phyloP scores from a whole-genome alignment of 2,888 invertebrate genomes.

The Muscina levida region DNA sequence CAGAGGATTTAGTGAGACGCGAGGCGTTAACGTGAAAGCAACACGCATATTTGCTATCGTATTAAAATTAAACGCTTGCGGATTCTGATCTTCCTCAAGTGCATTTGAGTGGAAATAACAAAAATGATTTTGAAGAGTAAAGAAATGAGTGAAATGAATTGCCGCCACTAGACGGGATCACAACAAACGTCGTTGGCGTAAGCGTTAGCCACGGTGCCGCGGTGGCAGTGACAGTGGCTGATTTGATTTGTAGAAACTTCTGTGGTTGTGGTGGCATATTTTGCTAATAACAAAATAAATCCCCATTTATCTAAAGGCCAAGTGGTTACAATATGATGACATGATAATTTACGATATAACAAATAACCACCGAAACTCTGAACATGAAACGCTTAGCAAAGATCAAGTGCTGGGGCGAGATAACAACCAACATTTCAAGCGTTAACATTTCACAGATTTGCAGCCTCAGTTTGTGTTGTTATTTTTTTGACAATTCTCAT shows the following conservation, averaged over 20 bases:
- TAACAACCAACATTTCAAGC: constrained; percentile 39
- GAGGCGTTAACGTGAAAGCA: constrained; percentile 53
- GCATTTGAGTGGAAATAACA: neutral
- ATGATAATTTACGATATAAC: constrained; percentile 9
- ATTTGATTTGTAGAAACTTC: too few relatives aligned
- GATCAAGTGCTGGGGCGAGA: constrained; percentile 38
- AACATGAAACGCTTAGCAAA: too few relatives aligned
- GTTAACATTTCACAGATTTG: constrained; percentile 59
- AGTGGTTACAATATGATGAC: constrained; percentile 35
- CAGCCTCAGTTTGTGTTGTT: too few relatives aligned
- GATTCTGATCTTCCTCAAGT: neutral
- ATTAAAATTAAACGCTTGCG: neutral
- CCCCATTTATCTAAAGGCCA: too few relatives aligned
- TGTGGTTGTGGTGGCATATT: too few relatives aligned
- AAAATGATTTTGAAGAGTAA: neutral
- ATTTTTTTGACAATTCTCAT: too few relatives aligned
- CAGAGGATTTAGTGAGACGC: constrained; percentile 52
- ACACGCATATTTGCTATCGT: neutral
- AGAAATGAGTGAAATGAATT: too few relatives aligned
- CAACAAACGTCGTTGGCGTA: neutral
- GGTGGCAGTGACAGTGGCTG: too few relatives aligned
- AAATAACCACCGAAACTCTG: constrained; percentile 19
- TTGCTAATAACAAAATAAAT: too few relatives aligned
- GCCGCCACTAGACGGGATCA: neutral
- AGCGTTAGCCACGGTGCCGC: too few relatives aligned